Conservation (phyloP, 2,888 invertebrate species). For the Elgonia sp. region DNA sequence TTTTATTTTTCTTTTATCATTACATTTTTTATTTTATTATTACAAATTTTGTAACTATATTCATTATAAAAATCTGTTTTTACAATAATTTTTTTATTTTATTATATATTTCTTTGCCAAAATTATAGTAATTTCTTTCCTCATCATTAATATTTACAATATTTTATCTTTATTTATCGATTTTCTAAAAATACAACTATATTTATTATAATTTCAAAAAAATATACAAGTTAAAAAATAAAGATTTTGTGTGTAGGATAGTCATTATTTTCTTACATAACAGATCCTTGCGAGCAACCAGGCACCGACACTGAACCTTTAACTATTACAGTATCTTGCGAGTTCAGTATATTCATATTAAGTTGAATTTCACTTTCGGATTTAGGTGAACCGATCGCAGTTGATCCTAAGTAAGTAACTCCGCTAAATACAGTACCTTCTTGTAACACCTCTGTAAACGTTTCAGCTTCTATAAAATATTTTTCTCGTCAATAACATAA, state of each 20-base stretch:
- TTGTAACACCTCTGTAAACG: slow-evolving; percentile 94
- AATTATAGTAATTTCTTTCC: too few relatives aligned
- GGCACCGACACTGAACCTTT: slow-evolving; percentile 97
- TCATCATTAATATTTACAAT: too few relatives aligned
- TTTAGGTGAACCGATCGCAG: slow-evolving; percentile 96
- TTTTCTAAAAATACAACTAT: too few relatives aligned
- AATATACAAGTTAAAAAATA: too few relatives aligned
- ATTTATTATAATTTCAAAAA: too few relatives aligned
- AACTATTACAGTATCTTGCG: slow-evolving; percentile 91
- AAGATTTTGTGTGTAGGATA: not conserved
- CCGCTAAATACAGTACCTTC: slow-evolving; percentile 97
- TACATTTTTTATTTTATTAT: not conserved
- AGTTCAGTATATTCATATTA: slow-evolving; percentile 97
- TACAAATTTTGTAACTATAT: too few relatives aligned
- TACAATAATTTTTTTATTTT: too few relatives aligned
- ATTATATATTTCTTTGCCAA: too few relatives aligned
- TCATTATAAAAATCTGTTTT: too few relatives aligned
- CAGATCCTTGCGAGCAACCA: slow-evolving; percentile 96
- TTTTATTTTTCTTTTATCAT: not conserved
- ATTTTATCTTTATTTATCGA: too few relatives aligned
- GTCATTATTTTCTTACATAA: slow-evolving; percentile 91
- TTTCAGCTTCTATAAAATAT: slow-evolving; percentile 77
- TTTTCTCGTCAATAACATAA: too few relatives aligned
- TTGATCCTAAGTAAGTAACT: slow-evolving; percentile 97
- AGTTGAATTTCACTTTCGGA: slow-evolving; percentile 97